phyloP scores from a whole-genome alignment of 2,113 vertebrate species.

The Ardeotis arabs region DNA sequence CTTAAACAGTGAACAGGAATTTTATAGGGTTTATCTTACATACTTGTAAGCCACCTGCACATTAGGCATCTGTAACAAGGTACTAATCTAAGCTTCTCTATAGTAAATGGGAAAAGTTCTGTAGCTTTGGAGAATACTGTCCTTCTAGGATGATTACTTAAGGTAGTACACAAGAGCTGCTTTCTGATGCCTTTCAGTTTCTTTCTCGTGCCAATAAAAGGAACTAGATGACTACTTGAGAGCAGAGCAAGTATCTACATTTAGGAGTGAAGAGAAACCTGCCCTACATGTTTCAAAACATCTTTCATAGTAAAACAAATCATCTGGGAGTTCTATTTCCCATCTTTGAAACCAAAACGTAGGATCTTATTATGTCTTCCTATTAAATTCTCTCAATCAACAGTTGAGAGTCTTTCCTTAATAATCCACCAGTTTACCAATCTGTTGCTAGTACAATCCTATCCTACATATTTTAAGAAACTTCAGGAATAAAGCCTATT shows the following conservation, averaged over 20 bases:
- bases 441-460: neutral
- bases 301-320: neutral
- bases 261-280: neutral
- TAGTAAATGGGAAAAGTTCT: neutral
- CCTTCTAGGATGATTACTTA: neutral
- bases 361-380: neutral
- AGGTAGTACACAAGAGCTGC: neutral
- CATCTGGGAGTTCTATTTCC: fast-evolving
- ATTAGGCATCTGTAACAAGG: neutral
- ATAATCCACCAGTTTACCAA: neutral
- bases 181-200: neutral
- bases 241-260: neutral
- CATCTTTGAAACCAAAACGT: neutral
- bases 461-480: neutral
- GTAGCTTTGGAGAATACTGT: fast-evolving
- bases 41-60: neutral
- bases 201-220: neutral
- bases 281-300: neutral
- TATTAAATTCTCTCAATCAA: neutral
- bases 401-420: neutral
- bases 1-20: neutral
- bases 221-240: neutral
- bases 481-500: neutral
- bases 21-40: neutral
- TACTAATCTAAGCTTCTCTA: neutral